Base-by-base conservation (phyloP, 1,140 invertebrate genomes). In the Ceratosolen solmsi region DNA sequence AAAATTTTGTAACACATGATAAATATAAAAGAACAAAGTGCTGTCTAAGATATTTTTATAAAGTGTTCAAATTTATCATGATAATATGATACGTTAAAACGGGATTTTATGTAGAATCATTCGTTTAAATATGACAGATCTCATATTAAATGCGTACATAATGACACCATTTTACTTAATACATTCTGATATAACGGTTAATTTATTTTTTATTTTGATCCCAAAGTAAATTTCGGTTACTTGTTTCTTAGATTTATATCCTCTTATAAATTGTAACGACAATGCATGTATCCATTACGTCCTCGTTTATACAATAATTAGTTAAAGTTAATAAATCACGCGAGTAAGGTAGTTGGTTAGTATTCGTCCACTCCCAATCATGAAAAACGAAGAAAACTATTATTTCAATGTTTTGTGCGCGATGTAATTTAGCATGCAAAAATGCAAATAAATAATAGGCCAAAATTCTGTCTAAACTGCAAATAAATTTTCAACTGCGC, bases 21-120 rank as follows among this genome's bases (percentile, higher is more conserved):
- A 11, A 30, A 33, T 36, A 63, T 63, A 63, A 63, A 17, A 63
- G 7, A 33, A 17, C 25, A 4, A 27, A 0, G 1, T 36, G 27
- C 13, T 54, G 2, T 54, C 30, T 63, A 51, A 72, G 70, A 73
- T 56, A n/a, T 9, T 58, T 75, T 75, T 60, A 58, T 38, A 15
- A n/a, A 60, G 71, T 56, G 2, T 56, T 73, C 33, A 56, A 36
- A 73, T 73, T 73, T 73, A 51, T 56, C 56, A 73, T 30, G 3
- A 49, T 51, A 22, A 56, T 54, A 56, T 27, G 70, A 36, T 11
- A 30, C 25, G 36, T 54, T 71, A 38, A 54, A 79, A 56, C 76
- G 49, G 65, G 20, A 79, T 79, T 54, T 70, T 65, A 79, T 38
- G n/a, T 33, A n/a, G 76, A 56, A 79, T 79, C 76, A 70, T 79